Evolutionary conservation across 2,797 vertebrate genomes (phyloP).

Genomic region (Pipistrellus pipistrellus): DNA sequence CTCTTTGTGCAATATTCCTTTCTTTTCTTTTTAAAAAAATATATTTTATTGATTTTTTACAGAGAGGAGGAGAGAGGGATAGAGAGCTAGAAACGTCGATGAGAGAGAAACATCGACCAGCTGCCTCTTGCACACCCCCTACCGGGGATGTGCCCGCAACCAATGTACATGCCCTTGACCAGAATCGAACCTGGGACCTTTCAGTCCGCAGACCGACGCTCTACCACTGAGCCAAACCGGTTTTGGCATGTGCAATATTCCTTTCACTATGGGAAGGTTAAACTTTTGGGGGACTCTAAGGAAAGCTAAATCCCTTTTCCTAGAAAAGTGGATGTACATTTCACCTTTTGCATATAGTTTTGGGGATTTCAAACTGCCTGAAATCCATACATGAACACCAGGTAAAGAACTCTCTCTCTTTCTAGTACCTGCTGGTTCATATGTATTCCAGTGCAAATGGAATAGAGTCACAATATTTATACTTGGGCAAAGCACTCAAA

Average conservation of each 20-base stretch:
- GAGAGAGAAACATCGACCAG: too few relatives aligned
- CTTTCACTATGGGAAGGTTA: background rate
- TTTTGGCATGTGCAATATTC: background rate
- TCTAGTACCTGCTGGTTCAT: conserved; percentile 11
- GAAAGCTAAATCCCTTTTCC: background rate
- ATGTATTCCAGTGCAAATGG: background rate
- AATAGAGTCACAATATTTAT: background rate
- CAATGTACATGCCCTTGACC: too few relatives aligned
- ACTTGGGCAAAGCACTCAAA: background rate
- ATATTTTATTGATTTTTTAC: too few relatives aligned
- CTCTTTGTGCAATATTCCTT: background rate
- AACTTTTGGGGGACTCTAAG: background rate
- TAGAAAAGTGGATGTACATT: background rate
- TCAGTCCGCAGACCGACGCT: too few relatives aligned
- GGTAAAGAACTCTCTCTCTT: background rate
- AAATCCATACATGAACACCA: background rate
- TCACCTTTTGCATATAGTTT: background rate
- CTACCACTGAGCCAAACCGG: too few relatives aligned
- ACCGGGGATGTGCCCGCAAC: too few relatives aligned
- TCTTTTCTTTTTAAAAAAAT: too few relatives aligned
- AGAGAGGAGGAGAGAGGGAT: too few relatives aligned
- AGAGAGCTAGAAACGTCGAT: too few relatives aligned
- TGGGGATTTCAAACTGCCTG: background rate
- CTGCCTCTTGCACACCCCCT: too few relatives aligned
- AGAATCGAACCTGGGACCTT: too few relatives aligned